A percentile compares a stretch with the other conserved stretches of the same genome.
These are phyloP conservation scores for Synanthedon andrenaeformis DNA, from an alignment of 2,888 invertebrate species.

Conservation along the genomic window DNA sequence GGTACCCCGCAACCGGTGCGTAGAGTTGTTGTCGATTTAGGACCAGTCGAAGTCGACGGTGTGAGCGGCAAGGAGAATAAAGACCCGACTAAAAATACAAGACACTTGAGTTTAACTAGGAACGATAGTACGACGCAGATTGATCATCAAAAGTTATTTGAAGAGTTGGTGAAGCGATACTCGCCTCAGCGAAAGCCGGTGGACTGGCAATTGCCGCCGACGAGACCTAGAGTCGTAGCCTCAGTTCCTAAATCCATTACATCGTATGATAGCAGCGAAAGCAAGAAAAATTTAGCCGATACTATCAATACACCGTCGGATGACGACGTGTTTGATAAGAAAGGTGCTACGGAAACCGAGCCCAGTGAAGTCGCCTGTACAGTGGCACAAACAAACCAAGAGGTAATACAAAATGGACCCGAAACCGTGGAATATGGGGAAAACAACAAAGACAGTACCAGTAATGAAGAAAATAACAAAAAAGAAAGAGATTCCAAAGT, in stretches of 20 bases:
- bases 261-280: slow-evolving; percentile 38
- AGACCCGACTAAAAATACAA: slow-evolving; percentile 29
- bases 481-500: slow-evolving; percentile 30
- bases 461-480: slow-evolving; percentile 11
- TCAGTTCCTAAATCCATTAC: slow-evolving; percentile 50
- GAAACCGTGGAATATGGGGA: slow-evolving; percentile 8
- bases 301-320: slow-evolving; percentile 28
- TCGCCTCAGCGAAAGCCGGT: slow-evolving; percentile 59
- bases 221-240: slow-evolving; percentile 52
- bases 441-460: slow-evolving; percentile 5
- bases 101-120: slow-evolving; percentile 39
- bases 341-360: slow-evolving; percentile 6
- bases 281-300: slow-evolving; percentile 19
- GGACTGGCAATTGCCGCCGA: slow-evolving; percentile 59
- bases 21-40: slow-evolving; percentile 42
- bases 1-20: slow-evolving; percentile 56
- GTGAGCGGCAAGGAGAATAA: slow-evolving; percentile 39
- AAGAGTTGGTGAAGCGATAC: slow-evolving; percentile 56
- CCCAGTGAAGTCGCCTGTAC: slow-evolving; percentile 10
- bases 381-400: slow-evolving; percentile 16
- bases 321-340: slow-evolving; percentile 48
- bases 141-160: slow-evolving; percentile 57
- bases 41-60: slow-evolving; percentile 30
- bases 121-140: slow-evolving; percentile 35
- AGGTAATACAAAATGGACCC: slow-evolving; percentile 37